Conservation (phyloP, 2,113 vertebrate species). For the Sterrhoptilus dennistouni region DNA sequence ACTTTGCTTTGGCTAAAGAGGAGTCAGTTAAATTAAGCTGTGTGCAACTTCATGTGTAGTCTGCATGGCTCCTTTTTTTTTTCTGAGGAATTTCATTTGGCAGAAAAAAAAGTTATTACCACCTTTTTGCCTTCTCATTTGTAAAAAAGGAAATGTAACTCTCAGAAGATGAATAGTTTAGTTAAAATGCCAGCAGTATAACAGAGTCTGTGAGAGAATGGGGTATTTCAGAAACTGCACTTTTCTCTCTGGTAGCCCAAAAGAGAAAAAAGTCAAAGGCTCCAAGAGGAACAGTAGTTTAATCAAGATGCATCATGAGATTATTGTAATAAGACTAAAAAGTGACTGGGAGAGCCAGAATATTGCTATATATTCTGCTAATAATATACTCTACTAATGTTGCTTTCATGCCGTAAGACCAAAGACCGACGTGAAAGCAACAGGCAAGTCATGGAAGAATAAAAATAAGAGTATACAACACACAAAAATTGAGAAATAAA, state of each 20-base stretch:
- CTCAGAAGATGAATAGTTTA: not conserved
- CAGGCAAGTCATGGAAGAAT: not conserved
- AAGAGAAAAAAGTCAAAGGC: not conserved
- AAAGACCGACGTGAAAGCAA: not conserved
- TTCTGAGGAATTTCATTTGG: not conserved
- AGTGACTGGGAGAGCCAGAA: not conserved
- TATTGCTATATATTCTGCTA: not conserved
- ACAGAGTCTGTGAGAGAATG: not conserved
- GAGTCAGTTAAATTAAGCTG: not conserved
- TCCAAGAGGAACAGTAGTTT: not conserved
- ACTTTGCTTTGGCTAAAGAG: not conserved
- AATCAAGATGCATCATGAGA: not conserved
- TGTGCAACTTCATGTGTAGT: not conserved
- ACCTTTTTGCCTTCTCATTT: not conserved
- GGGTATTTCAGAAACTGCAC: not conserved
- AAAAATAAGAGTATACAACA: not conserved
- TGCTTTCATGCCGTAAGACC: not conserved
- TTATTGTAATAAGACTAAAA: not conserved
- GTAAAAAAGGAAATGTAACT: not conserved
- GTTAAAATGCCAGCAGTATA: not conserved
- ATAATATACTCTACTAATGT: not conserved
- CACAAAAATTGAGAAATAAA: not conserved
- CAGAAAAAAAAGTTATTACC: not conserved
- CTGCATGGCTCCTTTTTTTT: not conserved
- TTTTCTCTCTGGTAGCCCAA: not conserved